phyloP scores from a whole-genome alignment of 2,888 invertebrate genomes.

The Trissolcus brochymenae region DNA sequence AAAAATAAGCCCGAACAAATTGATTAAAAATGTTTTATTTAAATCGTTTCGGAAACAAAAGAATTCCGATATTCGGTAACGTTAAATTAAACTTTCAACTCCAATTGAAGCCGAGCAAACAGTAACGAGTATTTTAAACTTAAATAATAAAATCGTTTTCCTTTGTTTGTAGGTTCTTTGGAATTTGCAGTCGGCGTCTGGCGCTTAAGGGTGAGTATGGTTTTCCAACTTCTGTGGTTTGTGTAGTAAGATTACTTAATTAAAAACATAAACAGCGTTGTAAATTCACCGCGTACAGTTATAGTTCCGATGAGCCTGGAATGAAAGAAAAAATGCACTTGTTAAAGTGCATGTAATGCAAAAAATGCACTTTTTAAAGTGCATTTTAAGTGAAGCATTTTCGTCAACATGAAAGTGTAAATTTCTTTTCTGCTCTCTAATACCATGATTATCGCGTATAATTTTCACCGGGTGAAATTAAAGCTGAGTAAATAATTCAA shows the following conservation, averaged over 20 bases:
- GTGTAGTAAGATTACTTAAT: conserved; percentile 49
- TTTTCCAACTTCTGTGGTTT: conserved; percentile 47
- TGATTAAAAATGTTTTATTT: too few relatives aligned
- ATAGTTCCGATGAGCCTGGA: conserved; percentile 16
- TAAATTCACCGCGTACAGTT: conserved; percentile 21
- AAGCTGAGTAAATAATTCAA: too few relatives aligned
- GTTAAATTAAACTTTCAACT: conserved; percentile 30
- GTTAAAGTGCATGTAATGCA: too few relatives aligned
- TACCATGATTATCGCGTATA: background rate
- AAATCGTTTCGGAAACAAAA: background rate
- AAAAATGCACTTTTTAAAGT: too few relatives aligned
- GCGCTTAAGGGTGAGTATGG: conserved; percentile 40
- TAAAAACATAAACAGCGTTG: conserved; percentile 49
- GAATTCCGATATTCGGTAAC: conserved; percentile 9
- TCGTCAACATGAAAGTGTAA: background rate
- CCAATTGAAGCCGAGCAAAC: conserved; percentile 21
- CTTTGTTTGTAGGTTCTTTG: conserved; percentile 45
- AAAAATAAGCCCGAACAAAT: too few relatives aligned
- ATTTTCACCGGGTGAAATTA: background rate
- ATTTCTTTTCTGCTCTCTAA: background rate
- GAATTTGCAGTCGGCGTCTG: conserved; percentile 40
- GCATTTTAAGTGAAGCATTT: background rate
- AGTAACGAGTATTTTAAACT: conserved; percentile 40
- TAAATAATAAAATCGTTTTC: conserved; percentile 48
- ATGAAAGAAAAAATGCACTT: background rate